Percentiles rank a stretch among this genome's conserved stretches.
Evolutionary conservation across 53 echinoderm and acorn worm genomes (phyloP).

Genomic region (Zoroaster sp.): DNA sequence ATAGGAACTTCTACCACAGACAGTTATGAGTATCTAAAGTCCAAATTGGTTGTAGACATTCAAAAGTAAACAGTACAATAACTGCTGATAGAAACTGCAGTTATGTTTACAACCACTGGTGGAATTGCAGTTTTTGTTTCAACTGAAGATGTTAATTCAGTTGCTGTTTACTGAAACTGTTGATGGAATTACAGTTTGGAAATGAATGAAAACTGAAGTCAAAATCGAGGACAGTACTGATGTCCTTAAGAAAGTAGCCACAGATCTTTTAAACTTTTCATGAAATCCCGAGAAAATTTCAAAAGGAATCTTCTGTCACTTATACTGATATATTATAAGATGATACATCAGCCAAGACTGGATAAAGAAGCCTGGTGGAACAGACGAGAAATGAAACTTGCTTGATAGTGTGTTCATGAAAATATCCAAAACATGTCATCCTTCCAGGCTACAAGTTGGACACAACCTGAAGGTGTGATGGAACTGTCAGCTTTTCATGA

Average conservation of each 20-base stretch:
- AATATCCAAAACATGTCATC: not conserved
- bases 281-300: not conserved
- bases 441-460: not conserved
- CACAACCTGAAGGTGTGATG: not conserved
- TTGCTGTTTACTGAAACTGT: conserved; percentile 6
- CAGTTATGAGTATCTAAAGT: too few relatives aligned
- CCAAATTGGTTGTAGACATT: too few relatives aligned
- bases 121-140: not conserved
- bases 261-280: not conserved
- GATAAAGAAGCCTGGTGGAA: not conserved
- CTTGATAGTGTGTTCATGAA: not conserved
- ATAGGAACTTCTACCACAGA: too few relatives aligned
- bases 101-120: not conserved
- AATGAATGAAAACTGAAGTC: not conserved
- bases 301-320: not conserved
- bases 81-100: not conserved
- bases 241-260: not conserved
- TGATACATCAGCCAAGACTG: not conserved
- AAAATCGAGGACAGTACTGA: not conserved
- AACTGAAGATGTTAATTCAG: conserved; percentile 2
- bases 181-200: not conserved
- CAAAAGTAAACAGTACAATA: not conserved
- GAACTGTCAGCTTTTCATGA: not conserved
- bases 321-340: not conserved
- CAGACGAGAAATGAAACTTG: not conserved